Percentiles rank a stretch among this genome's conserved stretches.
Evolutionary conservation across 2,888 invertebrate species (phyloP).

Genomic region (Phorcus lineatus): DNA sequence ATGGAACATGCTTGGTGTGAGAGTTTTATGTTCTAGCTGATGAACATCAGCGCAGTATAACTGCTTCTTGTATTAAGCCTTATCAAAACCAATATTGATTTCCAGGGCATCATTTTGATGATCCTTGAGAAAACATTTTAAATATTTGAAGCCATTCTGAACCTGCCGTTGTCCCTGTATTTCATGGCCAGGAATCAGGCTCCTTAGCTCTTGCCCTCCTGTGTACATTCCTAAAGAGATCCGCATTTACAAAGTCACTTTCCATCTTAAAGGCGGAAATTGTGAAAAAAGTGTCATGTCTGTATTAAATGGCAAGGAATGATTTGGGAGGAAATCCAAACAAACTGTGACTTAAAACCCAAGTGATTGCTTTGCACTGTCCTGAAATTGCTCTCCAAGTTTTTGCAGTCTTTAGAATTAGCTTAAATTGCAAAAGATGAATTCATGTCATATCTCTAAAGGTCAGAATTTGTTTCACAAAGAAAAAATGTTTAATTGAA

Average conservation of each 20-base stretch:
- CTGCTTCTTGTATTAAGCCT: no score
- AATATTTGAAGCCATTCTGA: background rate
- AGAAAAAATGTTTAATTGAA: no score
- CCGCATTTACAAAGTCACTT: no score
- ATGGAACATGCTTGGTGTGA: no score
- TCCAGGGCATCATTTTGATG: background rate
- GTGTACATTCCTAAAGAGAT: background rate
- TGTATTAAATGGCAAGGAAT: background rate
- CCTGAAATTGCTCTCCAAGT: no score
- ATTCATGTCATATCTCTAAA: no score
- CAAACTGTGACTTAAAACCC: background rate
- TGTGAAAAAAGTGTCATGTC: background rate
- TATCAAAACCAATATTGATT: constrained; percentile 7
- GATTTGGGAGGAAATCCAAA: background rate
- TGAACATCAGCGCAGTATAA: no score
- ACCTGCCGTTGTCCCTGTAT: background rate
- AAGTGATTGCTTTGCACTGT: background rate
- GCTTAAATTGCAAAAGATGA: no score
- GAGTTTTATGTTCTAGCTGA: no score
- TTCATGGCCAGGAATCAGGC: background rate
- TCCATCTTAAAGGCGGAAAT: background rate
- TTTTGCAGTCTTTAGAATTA: no score
- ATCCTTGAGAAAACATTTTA: background rate
- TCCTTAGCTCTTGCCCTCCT: background rate
- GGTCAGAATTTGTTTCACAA: no score